These are phyloP conservation scores for Eucera pruinosa DNA, from an alignment of 2,888 invertebrate species.

Conservation along the genomic window DNA sequence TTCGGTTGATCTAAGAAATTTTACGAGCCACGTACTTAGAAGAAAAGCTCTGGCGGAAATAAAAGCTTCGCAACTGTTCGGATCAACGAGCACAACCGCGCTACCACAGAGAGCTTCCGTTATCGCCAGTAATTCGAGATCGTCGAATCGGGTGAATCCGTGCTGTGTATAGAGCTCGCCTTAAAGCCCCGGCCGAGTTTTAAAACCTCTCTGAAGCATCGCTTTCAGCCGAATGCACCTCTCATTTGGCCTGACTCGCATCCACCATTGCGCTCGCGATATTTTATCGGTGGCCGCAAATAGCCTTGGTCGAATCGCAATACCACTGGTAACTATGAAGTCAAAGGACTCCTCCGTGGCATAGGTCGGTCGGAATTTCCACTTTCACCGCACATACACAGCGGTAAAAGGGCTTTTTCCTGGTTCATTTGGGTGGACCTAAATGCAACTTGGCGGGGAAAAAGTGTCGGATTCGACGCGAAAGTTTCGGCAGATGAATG, in stretches of 20 bases:
- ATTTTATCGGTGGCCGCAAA: constrained; percentile 63
- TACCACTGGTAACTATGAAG: constrained; percentile 39
- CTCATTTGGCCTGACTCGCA: constrained; percentile 50
- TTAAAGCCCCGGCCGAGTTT: constrained; percentile 31
- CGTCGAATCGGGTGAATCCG: constrained; percentile 12
- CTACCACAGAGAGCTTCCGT: not conserved
- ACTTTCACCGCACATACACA: constrained; percentile 41
- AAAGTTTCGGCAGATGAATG: too few relatives aligned
- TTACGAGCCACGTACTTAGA: not conserved
- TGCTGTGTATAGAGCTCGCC: constrained; percentile 13
- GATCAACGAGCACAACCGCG: not conserved
- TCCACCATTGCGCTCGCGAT: constrained; percentile 52
- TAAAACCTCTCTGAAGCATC: constrained; percentile 40
- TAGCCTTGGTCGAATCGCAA: constrained; percentile 48
- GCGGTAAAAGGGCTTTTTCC: constrained; percentile 55
- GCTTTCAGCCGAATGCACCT: constrained; percentile 32
- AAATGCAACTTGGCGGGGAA: too few relatives aligned
- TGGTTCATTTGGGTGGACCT: constrained; percentile 21
- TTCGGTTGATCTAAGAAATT: not conserved
- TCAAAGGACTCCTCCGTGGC: constrained; percentile 56
- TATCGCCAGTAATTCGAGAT: constrained; percentile 14
- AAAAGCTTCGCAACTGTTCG: not conserved
- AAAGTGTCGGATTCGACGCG: too few relatives aligned
- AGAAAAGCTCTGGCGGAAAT: not conserved
- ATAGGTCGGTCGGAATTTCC: constrained; percentile 59